phyloP scores from a whole-genome alignment of 1,140 invertebrate species.

The Marisa cornuarietis region DNA sequence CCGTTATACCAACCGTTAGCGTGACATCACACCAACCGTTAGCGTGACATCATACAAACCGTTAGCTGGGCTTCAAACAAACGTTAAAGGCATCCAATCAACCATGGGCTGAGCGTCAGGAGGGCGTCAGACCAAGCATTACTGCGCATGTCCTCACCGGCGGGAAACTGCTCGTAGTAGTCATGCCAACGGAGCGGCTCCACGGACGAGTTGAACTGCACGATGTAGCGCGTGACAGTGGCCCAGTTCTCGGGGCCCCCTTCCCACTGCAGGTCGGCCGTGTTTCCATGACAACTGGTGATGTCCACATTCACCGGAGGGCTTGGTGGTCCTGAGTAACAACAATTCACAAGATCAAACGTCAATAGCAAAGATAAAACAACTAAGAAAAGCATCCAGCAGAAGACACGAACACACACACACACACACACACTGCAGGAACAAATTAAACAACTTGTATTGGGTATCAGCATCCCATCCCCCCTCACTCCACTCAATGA shows the following conservation, averaged over 20 bases:
- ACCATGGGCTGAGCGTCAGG: constrained; percentile 23
- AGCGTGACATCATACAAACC: constrained; percentile 33
- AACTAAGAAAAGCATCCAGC: background rate
- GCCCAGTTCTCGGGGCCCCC: constrained; percentile 86
- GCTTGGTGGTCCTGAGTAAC: constrained; percentile 86
- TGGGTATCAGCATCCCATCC: too few relatives aligned
- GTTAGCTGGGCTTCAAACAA: too few relatives aligned
- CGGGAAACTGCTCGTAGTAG: constrained; percentile 26
- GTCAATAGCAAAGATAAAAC: constrained; percentile 39
- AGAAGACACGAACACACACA: too few relatives aligned
- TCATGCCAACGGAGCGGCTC: constrained; percentile 86
- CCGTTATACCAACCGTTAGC: too few relatives aligned
- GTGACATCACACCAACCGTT: background rate
- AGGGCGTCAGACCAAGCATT: background rate
- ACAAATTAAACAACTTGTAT: too few relatives aligned
- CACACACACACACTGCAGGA: background rate
- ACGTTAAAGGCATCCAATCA: too few relatives aligned
- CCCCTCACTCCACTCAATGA: too few relatives aligned
- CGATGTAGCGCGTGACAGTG: constrained; percentile 87
- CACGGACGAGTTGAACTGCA: constrained; percentile 95
- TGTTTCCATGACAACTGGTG: constrained; percentile 72
- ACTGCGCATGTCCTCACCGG: too few relatives aligned
- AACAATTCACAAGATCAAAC: too few relatives aligned
- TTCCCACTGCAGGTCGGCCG: constrained; percentile 77
- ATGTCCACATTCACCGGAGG: constrained; percentile 75